These are phyloP conservation scores for Hemicentrotus pulcherrimus DNA, from an alignment of 35 echinoderm and acorn worm species.

Conservation along the genomic window DNA sequence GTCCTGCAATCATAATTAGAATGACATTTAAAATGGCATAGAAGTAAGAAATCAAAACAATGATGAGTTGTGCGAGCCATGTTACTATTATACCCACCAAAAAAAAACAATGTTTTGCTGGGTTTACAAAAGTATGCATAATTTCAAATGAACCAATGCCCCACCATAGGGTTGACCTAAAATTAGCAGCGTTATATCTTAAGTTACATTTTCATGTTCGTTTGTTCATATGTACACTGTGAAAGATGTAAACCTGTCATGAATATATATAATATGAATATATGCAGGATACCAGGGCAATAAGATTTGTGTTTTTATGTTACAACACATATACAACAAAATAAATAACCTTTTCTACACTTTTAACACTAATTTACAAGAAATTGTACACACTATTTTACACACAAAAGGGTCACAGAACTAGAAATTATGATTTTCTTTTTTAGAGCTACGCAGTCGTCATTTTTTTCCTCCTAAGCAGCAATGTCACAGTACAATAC, in stretches of 20 bases:
- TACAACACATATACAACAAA: conserved; percentile 37
- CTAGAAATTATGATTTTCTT: neutral
- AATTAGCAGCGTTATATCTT: conserved; percentile 4
- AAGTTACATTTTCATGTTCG: neutral
- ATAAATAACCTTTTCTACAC: conserved; percentile 36
- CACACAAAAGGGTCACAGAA: neutral
- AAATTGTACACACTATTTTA: conserved; percentile 27
- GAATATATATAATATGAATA: neutral
- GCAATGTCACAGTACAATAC: neutral
- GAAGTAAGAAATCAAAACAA: too few species aligned
- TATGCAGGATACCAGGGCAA: neutral
- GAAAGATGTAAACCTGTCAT: neutral
- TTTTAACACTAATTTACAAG: conserved; percentile 40
- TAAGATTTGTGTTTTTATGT: neutral
- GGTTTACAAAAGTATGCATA: neutral
- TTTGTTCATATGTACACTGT: neutral
- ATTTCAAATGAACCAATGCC: neutral
- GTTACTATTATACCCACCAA: too few species aligned
- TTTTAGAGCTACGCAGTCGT: neutral
- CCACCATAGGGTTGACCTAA: neutral
- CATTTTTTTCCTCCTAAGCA: neutral
- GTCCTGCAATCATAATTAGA: too few species aligned
- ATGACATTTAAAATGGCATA: too few species aligned
- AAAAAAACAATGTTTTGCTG: neutral
- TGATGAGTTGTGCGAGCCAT: too few species aligned